Percentiles rank a stretch among this genome's conserved stretches.
Conservation (phyloP, 2,797 vertebrate genomes). For the Rhabdophis nuchalis region DNA sequence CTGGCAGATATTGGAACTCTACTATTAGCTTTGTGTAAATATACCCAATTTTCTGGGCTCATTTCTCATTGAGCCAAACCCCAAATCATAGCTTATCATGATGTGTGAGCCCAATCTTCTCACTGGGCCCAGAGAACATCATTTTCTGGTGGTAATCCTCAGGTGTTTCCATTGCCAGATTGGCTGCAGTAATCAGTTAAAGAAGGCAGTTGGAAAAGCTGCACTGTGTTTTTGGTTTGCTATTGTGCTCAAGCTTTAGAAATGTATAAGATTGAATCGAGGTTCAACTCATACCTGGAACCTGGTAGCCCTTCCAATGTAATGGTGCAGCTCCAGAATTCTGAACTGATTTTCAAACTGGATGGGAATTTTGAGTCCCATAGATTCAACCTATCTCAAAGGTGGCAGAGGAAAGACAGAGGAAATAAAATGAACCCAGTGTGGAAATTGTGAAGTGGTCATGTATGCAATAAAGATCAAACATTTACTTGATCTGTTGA, state of each 20-base stretch:
- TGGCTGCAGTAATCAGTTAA: neutral
- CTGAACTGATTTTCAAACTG: neutral
- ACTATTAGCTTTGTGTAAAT: neutral
- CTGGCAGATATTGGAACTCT: neutral
- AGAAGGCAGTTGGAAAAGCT: neutral
- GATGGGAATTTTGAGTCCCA: neutral
- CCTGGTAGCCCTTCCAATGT: neutral
- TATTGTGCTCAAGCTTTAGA: neutral
- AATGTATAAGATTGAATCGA: neutral
- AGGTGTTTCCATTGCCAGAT: neutral
- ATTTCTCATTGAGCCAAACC: neutral
- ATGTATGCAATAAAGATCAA: neutral
- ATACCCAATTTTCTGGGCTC: neutral
- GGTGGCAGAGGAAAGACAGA: neutral
- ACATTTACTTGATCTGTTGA: neutral
- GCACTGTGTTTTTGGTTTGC: neutral
- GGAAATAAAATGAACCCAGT: neutral
- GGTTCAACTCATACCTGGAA: neutral
- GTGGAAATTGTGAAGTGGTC: neutral
- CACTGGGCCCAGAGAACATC: neutral
- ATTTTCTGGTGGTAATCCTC: neutral
- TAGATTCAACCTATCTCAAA: neutral
- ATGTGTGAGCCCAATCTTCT: neutral
- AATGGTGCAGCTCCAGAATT: neutral
- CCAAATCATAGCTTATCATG: neutral